Evolutionary conservation across 2,113 vertebrate genomes (phyloP), one percentile per base, ranked within the genome.

Genomic region (Oreochromis spilurus): DNA sequence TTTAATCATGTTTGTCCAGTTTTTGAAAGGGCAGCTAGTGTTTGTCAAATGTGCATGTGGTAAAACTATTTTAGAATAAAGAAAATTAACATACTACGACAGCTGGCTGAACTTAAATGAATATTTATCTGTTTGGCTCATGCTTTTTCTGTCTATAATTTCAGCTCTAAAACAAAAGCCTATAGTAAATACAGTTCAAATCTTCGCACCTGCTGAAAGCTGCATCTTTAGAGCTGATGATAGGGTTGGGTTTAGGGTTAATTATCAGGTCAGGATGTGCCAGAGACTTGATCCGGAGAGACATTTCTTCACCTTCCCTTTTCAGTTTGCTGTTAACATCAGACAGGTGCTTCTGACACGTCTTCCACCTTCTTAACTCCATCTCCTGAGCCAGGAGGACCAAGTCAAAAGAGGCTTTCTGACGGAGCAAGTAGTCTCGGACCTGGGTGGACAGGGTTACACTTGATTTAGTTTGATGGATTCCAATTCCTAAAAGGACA

Each of bases 371-470:
- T 83, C 94, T 96, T 65, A 97, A 85, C 91, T 99, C 98, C 84
- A 97, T 93, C 93, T 98, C 96, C 92, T 93, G 98, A 38, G 95
- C 96, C 81, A 99, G 88, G 45, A 96, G 96, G 50, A 99, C 84
- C 87, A 99, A 92, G 29, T 99, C 98, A 91, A 98, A 98, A 4
- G 97, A 98, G 3, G 97, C 96, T 87, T 97, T 98, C 90, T 99
- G 98, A 52, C 95, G 97, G 79, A 98, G 93, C 26, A 99, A 93
- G 87, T 97, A 97, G 89, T 95, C 95, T 21, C 95, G 95, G 79
- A 99, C 95, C 88, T 97, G n/a, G 26, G 7, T 34, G 48, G 1
- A 29, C 24, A 75, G 17, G 75, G n/a, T 19, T 17, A 38, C 1
- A 31, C 11, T 87, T 1, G 9, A 50, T 70, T 82, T 17, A 43